Evolutionary conservation across 2,113 vertebrate species (phyloP), one percentile per base, ranked within the genome.

Genomic region (Stigmatopora argus): DNA sequence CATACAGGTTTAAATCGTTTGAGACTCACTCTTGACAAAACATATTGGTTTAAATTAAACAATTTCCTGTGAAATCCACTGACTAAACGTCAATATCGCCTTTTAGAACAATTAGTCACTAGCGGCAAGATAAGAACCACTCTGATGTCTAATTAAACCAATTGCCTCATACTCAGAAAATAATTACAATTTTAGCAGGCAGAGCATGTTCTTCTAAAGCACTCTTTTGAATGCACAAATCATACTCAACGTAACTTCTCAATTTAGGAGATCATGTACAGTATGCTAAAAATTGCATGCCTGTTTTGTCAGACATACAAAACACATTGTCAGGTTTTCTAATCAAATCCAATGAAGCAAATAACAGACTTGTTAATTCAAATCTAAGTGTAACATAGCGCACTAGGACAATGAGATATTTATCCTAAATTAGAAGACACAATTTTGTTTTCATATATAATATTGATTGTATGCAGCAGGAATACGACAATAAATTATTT

Each of bases 131-230:
- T 82, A 79, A 80, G 72, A 67, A 74, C 53, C 21, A 61, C 74
- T 62, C 77, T 67, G 75, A 76, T 77, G 64, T 48, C 64, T 61
- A 80, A 89, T 81, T 81, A 84, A 81, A 80, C 44, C 34, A 66
- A 74, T 83, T 72, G 61, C 61, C 69, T 71, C 72, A 76, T 47
- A 80, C 53, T 61, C 70, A 34, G 51, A 75, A 70, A 74, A 45
- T 67, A 82, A 75, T 63, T 58, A 69, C 64, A 69, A 26, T 66
- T 67, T 80, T 57, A 73, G 69, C 64, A 71, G 56, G 65, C 67
- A 65, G 52, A 63, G 56, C 69, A 70, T 66, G 71, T 55, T 65
- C 64, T 58, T 59, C 38, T 41, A 57, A 55, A 72, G 58, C 1
- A 31, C 60, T 70, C 62, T 67, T 23, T 23, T 56, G 38, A 61